Conservation (phyloP, 2,888 invertebrate species). For the Amiota minor region DNA sequence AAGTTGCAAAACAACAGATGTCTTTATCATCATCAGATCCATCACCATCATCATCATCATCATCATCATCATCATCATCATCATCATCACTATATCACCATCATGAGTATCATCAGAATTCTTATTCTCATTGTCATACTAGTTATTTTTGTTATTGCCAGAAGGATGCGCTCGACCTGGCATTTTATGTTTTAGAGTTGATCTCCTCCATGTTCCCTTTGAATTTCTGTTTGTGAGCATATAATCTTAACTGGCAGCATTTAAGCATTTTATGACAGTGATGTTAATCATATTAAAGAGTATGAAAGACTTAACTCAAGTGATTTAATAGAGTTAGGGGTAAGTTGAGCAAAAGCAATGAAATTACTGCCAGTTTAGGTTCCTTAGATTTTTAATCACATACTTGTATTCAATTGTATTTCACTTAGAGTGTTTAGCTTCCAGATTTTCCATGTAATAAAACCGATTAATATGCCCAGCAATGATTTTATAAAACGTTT, state of each 20-base stretch:
- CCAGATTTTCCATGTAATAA: too few relatives aligned
- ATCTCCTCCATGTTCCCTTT: slow-evolving; percentile 46
- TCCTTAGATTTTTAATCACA: too few relatives aligned
- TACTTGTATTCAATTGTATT: not conserved
- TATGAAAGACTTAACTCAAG: not conserved
- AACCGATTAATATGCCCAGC: not conserved
- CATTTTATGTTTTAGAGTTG: not conserved
- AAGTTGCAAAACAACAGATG: slow-evolving; percentile 58
- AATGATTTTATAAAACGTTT: slow-evolving; percentile 37
- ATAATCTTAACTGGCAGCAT: slow-evolving; percentile 59
- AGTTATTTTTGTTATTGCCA: not conserved
- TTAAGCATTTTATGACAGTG: slow-evolving; percentile 58
- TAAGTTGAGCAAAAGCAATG: not conserved
- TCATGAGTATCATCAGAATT: not conserved
- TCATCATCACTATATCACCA: not conserved
- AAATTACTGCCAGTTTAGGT: not conserved
- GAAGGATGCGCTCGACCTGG: not conserved
- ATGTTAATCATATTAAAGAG: slow-evolving; percentile 60
- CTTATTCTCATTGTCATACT: not conserved
- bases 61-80: not conserved
- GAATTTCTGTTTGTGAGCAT: slow-evolving; percentile 56
- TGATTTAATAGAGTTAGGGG: not conserved
- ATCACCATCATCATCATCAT: not conserved
- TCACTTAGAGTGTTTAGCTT: not conserved
- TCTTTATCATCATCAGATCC: slow-evolving; percentile 43